phyloP scores from a whole-genome alignment of 2,797 vertebrate species.

The Malurus leucopterus region DNA sequence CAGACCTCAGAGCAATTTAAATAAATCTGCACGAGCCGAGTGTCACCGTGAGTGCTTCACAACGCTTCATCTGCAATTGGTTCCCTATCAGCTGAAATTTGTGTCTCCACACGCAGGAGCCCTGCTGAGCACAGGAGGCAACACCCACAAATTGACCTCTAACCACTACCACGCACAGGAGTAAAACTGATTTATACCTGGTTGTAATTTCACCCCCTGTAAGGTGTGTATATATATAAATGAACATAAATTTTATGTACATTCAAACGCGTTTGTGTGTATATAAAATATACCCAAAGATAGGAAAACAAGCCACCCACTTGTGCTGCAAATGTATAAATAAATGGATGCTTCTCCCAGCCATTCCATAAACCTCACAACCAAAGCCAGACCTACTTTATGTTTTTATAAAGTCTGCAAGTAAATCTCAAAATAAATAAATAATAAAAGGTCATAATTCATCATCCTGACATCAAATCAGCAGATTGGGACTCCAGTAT shows the following conservation, averaged over 20 bases:
- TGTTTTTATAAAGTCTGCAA: constrained; percentile 49
- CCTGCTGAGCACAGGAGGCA: background rate
- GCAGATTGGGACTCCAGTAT: constrained; percentile 46
- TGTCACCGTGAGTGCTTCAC: background rate
- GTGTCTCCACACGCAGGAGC: background rate
- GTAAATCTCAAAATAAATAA: constrained; percentile 51
- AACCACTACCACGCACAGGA: background rate
- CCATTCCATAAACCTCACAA: background rate
- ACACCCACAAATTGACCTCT: background rate
- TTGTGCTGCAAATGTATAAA: background rate
- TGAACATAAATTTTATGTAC: background rate
- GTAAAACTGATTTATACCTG: background rate
- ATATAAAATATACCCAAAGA: background rate
- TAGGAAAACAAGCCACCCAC: background rate
- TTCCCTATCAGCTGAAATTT: background rate
- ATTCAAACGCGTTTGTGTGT: background rate
- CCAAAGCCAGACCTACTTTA: background rate
- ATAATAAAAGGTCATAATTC: constrained; percentile 49
- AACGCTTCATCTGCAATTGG: background rate
- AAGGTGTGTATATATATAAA: background rate
- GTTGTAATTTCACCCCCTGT: background rate
- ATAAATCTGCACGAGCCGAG: background rate
- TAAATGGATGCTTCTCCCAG: background rate
- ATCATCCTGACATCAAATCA: constrained; percentile 62
- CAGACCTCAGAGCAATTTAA: background rate